Evolutionary conservation across 2,113 vertebrate genomes (phyloP), one percentile per base, ranked within the genome.

Genomic region (Lagopus leucura): DNA sequence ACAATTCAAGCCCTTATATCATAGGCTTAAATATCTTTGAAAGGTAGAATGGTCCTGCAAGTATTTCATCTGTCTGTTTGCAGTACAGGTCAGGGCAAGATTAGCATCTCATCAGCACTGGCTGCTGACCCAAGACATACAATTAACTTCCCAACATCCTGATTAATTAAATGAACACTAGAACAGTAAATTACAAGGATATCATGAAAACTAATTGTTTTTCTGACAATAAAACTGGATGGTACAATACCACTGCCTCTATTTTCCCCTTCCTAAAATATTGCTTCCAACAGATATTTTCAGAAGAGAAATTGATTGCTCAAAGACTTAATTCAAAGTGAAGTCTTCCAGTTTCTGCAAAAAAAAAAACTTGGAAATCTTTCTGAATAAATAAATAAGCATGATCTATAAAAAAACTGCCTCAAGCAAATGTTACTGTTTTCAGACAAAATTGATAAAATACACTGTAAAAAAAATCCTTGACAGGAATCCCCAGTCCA

Each of bases 391-490:
- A 82, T 58, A 48, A 16, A 66, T 34, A 85, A 43, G 4, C 17
- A 76, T 36, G 38, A 77, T 70, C 74, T 74, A 77, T 7, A 55
- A 28, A 86, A 86, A 60, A 69, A 57, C 45, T 43, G 2, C 61
- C 92, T 86, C 52, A 57, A 61, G 65, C 21, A 89, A 24, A 69
- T 78, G 83, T 90, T 65, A 65, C 20, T 34, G 6, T 57, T 88
- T 94, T 43, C 43, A 57, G 54, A 82, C 34, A 72, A 86, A 86
- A 92, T 8, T 13, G 42, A 72, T 10, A 86, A 92, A 95, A 78
- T 6, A 6, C 38, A 48, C 25, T 34, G 55, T 36, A 88, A 93
- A 90, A 78, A 36, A 78, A 34, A 43, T n/a, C 25, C 28, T 72
- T 89, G 70, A 19, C 40, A 55, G 32, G 8, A 89, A 60, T 12